Conservation (phyloP, 2,113 vertebrate genomes). For the Emberiza fucata region DNA sequence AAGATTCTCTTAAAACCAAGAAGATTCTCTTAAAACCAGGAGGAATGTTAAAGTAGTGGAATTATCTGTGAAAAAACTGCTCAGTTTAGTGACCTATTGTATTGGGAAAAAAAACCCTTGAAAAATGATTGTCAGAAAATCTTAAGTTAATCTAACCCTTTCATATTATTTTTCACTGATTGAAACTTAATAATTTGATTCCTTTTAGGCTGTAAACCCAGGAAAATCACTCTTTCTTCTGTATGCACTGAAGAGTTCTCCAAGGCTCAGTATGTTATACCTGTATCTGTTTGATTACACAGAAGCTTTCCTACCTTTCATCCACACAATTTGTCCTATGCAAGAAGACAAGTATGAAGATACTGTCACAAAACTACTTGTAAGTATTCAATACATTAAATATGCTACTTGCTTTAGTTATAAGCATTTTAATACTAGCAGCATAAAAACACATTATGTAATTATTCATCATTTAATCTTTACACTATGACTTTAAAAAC, state of each 20-base stretch:
- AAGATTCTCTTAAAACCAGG: background rate
- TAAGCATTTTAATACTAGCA: background rate
- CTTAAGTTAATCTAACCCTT: too few species aligned
- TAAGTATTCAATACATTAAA: slow-evolving; percentile 53
- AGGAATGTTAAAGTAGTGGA: background rate
- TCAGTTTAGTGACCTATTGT: background rate
- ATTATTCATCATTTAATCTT: background rate
- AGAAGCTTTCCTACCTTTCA: slow-evolving; percentile 90
- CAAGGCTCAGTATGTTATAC: slow-evolving; percentile 89
- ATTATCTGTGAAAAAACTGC: background rate
- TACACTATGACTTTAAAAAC: background rate
- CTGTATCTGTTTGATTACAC: slow-evolving; percentile 91
- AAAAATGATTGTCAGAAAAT: background rate
- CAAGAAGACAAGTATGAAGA: slow-evolving; percentile 64
- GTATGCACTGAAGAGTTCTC: slow-evolving; percentile 89
- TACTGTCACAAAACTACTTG: slow-evolving; percentile 74
- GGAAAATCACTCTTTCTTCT: slow-evolving; percentile 91
- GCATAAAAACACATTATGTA: background rate
- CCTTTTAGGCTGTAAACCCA: slow-evolving; percentile 81
- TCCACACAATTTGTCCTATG: slow-evolving; percentile 86
- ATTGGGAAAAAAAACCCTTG: background rate
- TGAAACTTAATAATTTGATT: background rate
- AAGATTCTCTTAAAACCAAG: background rate
- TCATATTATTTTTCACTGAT: background rate
- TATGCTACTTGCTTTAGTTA: background rate